Evolutionary conservation across 2,797 vertebrate species (phyloP).

Genomic region (Squalus acanthias): DNA sequence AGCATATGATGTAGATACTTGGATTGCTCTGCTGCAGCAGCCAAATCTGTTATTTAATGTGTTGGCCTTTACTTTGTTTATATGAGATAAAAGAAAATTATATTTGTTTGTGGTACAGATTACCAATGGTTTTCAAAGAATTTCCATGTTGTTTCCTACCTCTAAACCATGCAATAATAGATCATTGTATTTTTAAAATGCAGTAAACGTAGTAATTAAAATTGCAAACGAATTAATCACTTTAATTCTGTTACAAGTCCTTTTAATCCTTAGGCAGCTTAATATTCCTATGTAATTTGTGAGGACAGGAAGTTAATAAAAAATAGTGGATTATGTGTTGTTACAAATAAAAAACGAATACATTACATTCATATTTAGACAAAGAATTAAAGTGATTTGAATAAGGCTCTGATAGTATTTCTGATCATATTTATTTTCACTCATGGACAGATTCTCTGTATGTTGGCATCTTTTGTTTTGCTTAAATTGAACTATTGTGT

Average conservation of each 20-base stretch:
- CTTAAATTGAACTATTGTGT: neutral
- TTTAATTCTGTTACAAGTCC: constrained; percentile 1
- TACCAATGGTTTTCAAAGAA: constrained; percentile 21
- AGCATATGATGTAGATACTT: constrained; percentile 33
- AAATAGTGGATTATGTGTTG: constrained; percentile 23
- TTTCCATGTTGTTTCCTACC: neutral
- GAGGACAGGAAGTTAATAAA: constrained; percentile 14
- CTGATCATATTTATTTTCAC: neutral
- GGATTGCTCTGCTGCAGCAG: constrained; percentile 26
- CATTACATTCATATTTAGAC: neutral
- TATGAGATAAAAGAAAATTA: constrained; percentile 21
- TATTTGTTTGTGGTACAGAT: constrained; percentile 19
- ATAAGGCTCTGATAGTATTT: neutral
- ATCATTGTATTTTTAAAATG: constrained; percentile 11
- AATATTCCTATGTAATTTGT: constrained; percentile 23
- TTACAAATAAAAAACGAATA: neutral
- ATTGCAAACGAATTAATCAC: constrained; percentile 12
- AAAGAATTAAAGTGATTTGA: neutral
- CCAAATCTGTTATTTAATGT: constrained; percentile 35
- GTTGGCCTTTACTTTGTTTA: constrained; percentile 26
- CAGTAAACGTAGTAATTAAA: constrained; percentile 2
- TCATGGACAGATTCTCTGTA: neutral
- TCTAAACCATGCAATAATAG: neutral
- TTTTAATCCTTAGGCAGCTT: constrained; percentile 27
- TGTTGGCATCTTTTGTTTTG: neutral